phyloP scores from a whole-genome alignment of 1,140 invertebrate genomes.

The Nebria ingens region DNA sequence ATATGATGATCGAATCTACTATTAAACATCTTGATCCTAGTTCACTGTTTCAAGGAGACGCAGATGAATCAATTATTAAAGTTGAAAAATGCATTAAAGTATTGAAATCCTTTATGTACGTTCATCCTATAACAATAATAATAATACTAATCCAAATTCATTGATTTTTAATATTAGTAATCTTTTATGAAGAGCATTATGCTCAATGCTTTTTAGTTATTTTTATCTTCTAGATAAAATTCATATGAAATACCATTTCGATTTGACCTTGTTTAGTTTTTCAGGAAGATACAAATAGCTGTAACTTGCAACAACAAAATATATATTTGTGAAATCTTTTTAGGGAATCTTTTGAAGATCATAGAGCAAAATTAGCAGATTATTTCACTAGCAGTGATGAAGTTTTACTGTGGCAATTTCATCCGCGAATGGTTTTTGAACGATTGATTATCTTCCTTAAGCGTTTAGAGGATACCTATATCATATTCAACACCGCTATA shows the following conservation, averaged over 20 bases:
- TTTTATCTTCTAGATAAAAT: background rate
- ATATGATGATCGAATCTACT: conserved; percentile 60
- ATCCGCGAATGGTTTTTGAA: conserved; percentile 59
- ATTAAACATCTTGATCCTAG: conserved; percentile 41
- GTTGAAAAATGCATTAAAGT: conserved; percentile 37
- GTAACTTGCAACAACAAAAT: background rate
- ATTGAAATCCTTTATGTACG: conserved; percentile 42
- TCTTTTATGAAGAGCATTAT: conserved; percentile 5
- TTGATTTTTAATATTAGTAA: conserved; percentile 26
- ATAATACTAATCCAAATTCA: no score
- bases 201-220: background rate
- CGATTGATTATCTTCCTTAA: conserved; percentile 56
- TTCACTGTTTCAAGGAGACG: conserved; percentile 62
- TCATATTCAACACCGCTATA: conserved; percentile 57
- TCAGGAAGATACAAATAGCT: background rate
- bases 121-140: no score
- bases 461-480: conserved; percentile 46
- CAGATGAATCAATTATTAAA: conserved; percentile 48
- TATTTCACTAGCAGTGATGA: conserved; percentile 42
- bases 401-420: conserved; percentile 59
- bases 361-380: conserved; percentile 40
- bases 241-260: no score
- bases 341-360: conserved; percentile 40
- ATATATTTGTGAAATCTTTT: conserved; percentile 14
- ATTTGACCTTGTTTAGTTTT: no score